Conservation (phyloP, 2,113 vertebrate species). For the Lepus timidus region DNA sequence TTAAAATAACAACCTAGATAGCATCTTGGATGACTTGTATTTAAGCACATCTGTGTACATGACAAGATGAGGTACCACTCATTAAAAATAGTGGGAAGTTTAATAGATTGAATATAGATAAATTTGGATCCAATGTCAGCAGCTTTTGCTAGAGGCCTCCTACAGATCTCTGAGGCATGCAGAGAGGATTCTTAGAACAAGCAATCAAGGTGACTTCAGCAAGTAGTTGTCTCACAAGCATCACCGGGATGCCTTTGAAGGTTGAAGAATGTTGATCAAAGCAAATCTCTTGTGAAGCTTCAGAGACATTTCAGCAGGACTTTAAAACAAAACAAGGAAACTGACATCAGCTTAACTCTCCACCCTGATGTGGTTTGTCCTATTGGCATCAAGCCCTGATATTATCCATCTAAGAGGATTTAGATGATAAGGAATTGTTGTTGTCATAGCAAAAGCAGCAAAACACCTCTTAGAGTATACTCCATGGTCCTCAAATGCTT, state of each 20-base stretch:
- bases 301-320: constrained; percentile 67
- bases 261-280: constrained; percentile 68
- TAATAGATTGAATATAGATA: neutral
- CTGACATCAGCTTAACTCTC: constrained; percentile 36
- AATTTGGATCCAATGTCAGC: neutral
- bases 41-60: neutral
- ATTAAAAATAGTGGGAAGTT: neutral
- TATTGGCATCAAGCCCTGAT: neutral
- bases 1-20: neutral
- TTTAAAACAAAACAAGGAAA: constrained; percentile 56
- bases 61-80: neutral
- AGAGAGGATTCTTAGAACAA: constrained; percentile 49
- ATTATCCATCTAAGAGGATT: neutral
- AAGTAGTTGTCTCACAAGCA: neutral
- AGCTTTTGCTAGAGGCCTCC: neutral
- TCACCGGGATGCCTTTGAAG: constrained; percentile 61
- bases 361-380: constrained; percentile 28
- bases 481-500: neutral
- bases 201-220: constrained; percentile 60
- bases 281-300: constrained; percentile 60
- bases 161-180: neutral
- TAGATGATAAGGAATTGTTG: neutral
- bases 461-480: neutral
- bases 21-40: neutral
- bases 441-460: constrained; percentile 6